phyloP scores from a whole-genome alignment of 2,888 invertebrate species.

The Timema podura region DNA sequence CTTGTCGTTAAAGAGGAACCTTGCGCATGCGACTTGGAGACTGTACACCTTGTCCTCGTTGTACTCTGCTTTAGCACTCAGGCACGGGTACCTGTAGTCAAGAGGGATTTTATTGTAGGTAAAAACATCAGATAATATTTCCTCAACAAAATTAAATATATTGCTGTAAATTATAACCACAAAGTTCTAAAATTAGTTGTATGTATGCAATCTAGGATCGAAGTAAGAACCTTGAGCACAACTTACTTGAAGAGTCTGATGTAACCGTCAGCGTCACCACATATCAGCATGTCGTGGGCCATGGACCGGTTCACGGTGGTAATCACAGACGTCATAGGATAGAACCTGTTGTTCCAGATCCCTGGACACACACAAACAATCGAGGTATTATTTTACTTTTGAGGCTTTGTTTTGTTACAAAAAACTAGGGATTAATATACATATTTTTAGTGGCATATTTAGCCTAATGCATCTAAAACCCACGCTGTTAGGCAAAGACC shows the following conservation, averaged over 20 bases:
- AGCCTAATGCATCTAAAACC: too few relatives aligned
- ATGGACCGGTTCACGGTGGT: conserved; percentile 77
- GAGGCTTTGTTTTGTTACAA: too few relatives aligned
- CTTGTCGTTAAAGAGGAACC: conserved; percentile 83
- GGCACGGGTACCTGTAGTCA: conserved; percentile 71
- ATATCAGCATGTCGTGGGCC: conserved; percentile 76
- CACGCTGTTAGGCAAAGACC: too few relatives aligned
- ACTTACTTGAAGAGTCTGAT: conserved; percentile 72
- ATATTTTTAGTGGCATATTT: too few relatives aligned
- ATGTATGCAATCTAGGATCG: too few relatives aligned
- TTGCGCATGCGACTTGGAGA: conserved; percentile 70
- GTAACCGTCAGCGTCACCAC: conserved; percentile 88
- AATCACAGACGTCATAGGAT: conserved; percentile 77
- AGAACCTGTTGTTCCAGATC: conserved; percentile 87
- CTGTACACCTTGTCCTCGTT: conserved; percentile 86
- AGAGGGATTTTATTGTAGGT: too few relatives aligned
- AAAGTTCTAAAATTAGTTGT: too few relatives aligned
- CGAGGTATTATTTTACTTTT: too few relatives aligned
- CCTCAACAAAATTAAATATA: too few relatives aligned
- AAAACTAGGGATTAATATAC: not conserved
- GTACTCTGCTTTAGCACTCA: conserved; percentile 81
- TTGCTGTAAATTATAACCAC: too few relatives aligned
- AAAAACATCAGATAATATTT: too few relatives aligned
- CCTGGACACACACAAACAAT: conserved; percentile 48
- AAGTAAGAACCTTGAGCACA: too few relatives aligned